A percentile compares a stretch with the other conserved stretches of the same genome.
These are phyloP conservation scores for Phrynosoma platyrhinos DNA, from an alignment of 2,113 vertebrate species.

Conservation along the genomic window DNA sequence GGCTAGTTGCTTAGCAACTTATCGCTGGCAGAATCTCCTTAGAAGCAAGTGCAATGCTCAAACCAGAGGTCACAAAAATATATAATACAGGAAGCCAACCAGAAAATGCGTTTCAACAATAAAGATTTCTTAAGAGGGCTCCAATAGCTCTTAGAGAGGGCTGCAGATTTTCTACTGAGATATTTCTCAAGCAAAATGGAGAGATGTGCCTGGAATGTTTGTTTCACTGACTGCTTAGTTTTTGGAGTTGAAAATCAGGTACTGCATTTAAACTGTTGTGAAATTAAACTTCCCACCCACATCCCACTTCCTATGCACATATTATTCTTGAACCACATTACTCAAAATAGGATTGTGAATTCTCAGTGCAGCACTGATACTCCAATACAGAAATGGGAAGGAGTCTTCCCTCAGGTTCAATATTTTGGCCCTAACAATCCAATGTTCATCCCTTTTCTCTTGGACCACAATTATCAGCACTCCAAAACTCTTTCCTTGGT, in stretches of 20 bases:
- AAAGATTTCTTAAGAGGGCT: constrained; percentile 61
- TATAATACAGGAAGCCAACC: constrained; percentile 60
- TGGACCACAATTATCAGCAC: background rate
- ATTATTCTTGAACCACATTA: background rate
- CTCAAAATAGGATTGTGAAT: background rate
- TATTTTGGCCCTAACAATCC: background rate
- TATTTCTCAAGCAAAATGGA: constrained; percentile 42
- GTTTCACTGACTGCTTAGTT: background rate
- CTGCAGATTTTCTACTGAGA: constrained; percentile 52
- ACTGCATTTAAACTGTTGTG: background rate
- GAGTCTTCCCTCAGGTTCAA: too few relatives aligned
- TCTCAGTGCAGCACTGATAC: background rate
- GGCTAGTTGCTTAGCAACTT: constrained; percentile 75
- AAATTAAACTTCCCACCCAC: background rate
- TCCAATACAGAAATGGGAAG: background rate
- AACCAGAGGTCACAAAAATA: constrained; percentile 71
- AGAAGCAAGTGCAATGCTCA: constrained; percentile 57
- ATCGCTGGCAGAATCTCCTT: constrained; percentile 61
- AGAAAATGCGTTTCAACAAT: constrained; percentile 67
- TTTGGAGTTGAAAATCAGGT: background rate
- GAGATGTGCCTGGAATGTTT: background rate
- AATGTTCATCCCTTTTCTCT: background rate
- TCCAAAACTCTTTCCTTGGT: background rate
- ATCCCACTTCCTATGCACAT: background rate
- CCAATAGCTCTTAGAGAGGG: constrained; percentile 45